Evolutionary conservation across 2,113 vertebrate species (phyloP).

Genomic region (Cryptotis parvus): DNA sequence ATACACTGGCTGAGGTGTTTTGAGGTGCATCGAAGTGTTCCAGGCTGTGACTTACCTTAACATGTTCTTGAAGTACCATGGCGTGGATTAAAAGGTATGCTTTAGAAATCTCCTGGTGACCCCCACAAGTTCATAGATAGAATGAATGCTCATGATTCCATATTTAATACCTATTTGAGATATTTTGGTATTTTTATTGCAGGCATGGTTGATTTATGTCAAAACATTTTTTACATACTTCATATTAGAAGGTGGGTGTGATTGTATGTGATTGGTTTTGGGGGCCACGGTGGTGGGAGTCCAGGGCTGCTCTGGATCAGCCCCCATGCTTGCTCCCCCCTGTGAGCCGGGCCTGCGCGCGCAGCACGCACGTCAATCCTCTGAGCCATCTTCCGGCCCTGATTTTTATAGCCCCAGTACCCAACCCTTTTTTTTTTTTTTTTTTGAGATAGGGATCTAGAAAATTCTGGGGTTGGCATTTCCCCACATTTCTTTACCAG

Average conservation of each 20-base stretch:
- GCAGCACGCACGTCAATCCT: too few relatives aligned
- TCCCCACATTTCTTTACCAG: slow-evolving; percentile 31
- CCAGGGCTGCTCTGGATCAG: too few relatives aligned
- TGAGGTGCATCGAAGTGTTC: slow-evolving; percentile 81
- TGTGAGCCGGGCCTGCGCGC: too few relatives aligned
- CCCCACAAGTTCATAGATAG: slow-evolving; percentile 57
- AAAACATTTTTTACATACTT: too few relatives aligned
- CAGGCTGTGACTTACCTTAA: slow-evolving; percentile 81
- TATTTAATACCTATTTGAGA: slow-evolving; percentile 59
- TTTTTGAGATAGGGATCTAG: slow-evolving; percentile 53
- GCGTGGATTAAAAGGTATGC: slow-evolving; percentile 83
- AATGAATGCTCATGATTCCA: slow-evolving; percentile 58
- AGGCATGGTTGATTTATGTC: slow-evolving; percentile 39
- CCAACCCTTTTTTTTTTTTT: neutral
- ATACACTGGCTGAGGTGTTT: slow-evolving; percentile 80
- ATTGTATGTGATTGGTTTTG: too few relatives aligned
- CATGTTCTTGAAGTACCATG: slow-evolving; percentile 82
- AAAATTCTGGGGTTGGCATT: neutral
- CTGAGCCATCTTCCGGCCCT: too few relatives aligned
- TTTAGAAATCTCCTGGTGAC: slow-evolving; percentile 76
- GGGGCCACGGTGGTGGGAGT: too few relatives aligned
- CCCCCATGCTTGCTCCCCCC: neutral
- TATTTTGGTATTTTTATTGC: slow-evolving; percentile 45
- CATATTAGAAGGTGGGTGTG: neutral
- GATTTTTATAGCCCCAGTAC: too few relatives aligned